A percentile compares a stretch with the other conserved stretches of the same genome.
Evolutionary conservation across 2,888 invertebrate genomes (phyloP).

Genomic region (Melitaea athalia): DNA sequence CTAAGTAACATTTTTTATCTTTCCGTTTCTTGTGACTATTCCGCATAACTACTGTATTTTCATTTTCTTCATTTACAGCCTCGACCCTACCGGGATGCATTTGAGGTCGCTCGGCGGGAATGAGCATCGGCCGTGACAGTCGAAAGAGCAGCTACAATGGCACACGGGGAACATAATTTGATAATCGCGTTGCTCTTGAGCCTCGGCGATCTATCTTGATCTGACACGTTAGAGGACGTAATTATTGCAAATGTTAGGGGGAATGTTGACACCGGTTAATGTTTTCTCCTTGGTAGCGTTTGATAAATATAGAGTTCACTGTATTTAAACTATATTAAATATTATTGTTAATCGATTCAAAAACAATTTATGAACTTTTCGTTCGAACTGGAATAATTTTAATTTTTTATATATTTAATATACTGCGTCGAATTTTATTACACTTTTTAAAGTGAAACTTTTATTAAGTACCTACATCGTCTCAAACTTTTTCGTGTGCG

Average conservation of each 20-base stretch:
- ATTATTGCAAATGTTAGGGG: slow-evolving; percentile 29
- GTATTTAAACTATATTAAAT: too few species aligned
- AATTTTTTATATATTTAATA: too few species aligned
- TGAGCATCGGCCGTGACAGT: slow-evolving; percentile 74
- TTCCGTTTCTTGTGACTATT: too few species aligned
- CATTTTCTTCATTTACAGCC: slow-evolving; percentile 36
- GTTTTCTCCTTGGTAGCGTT: neutral
- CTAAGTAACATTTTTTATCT: too few species aligned
- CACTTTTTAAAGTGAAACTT: too few species aligned
- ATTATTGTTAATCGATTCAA: neutral
- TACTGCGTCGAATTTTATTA: too few species aligned
- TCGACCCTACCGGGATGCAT: slow-evolving; percentile 50
- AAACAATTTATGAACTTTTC: too few species aligned
- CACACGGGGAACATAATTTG: slow-evolving; percentile 73
- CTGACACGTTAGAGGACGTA: slow-evolving; percentile 45
- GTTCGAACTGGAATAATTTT: too few species aligned
- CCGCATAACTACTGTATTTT: too few species aligned
- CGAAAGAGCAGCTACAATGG: slow-evolving; percentile 71
- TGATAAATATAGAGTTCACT: neutral
- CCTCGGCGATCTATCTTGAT: slow-evolving; percentile 64
- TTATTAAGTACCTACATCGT: too few species aligned
- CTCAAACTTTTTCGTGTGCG: too few species aligned
- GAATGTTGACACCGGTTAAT: slow-evolving; percentile 9
- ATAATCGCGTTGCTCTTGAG: slow-evolving; percentile 74
- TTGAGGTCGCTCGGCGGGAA: slow-evolving; percentile 55